Evolutionary conservation across 2,113 vertebrate species (phyloP).

Genomic region (Heterotilapia buettikoferi): DNA sequence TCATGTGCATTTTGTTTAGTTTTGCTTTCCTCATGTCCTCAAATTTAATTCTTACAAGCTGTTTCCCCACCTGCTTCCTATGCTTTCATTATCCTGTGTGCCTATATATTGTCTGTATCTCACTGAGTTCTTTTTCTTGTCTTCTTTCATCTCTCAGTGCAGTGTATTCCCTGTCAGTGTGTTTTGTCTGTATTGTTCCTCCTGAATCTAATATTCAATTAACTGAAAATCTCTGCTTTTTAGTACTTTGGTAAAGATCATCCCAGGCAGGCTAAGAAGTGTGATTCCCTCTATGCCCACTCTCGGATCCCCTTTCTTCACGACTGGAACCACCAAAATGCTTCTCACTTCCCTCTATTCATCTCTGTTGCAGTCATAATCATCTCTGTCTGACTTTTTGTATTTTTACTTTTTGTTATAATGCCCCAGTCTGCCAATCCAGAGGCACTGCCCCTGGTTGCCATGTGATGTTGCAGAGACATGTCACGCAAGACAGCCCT

Average conservation of each 20-base stretch:
- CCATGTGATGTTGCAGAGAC: background rate
- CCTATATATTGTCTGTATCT: no score
- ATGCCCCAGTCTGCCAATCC: background rate
- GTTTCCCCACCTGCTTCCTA: no score
- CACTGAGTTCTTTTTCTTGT: no score
- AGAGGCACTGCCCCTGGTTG: background rate
- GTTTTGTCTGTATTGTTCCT: background rate
- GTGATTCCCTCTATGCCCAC: background rate
- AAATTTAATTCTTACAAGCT: no score
- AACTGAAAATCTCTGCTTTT: background rate
- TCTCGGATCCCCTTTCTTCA: background rate
- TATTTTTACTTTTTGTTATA: constrained; percentile 43
- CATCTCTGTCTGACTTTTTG: constrained; percentile 25
- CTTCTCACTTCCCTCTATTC: constrained; percentile 23
- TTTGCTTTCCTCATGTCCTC: no score
- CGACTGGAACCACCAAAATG: background rate
- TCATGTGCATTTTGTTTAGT: no score
- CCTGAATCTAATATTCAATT: background rate
- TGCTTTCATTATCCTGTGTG: no score
- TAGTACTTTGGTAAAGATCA: background rate
- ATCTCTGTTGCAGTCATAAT: constrained; percentile 33
- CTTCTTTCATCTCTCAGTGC: no score
- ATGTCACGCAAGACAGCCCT: background rate
- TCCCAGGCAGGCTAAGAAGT: background rate
- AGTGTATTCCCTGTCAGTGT: no score